Base-by-base conservation (phyloP, 2,113 vertebrate genomes). In the Aegotheles bennettii region DNA sequence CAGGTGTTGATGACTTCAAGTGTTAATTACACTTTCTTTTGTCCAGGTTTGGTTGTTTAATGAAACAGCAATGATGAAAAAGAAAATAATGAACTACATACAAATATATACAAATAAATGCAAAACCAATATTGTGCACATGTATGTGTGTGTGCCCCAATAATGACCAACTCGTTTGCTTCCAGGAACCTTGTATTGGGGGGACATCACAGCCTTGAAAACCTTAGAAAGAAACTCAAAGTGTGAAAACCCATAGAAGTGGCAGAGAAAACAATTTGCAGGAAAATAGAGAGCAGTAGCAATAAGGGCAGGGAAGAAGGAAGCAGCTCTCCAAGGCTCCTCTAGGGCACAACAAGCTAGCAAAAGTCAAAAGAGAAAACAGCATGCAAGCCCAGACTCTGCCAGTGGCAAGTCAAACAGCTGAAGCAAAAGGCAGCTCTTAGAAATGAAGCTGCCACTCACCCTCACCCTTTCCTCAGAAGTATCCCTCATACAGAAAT, bases 361-460 rank as follows among this genome's bases (percentile, higher is more conserved):
- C 26, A 87, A 69, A 96, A 88, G 74, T 75, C 80, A 89, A 70
- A 95, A 63, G 36, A 78, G 36, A 91, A 89, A 92, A 75, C 65
- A 94, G 92, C 43, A 38, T 33, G 87, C 67, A 91, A 80, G 78
- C 74, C 75, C 28, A 71, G 73, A 85, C 85, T 38, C 70, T 94
- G 83, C 79, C 67, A 56, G 59, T 74, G 71, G 85, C 60, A 88
- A 80, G 50, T 50, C 73, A 86, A 90, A 67, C 74, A 84, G 48
- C 65, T 79, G 50, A 45, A 94, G 61, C 56, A 77, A 90, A 89
- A 84, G 73, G 38, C 65, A 80, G 35, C 24, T 56, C 57, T 84
- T 68, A 60, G 65, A 84, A 91, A 84, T 0, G 2, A 81, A 84
- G n/a, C 60, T 86, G 74, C 38, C 0, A 0, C 56, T 93, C 81